Percentiles rank a stretch among this genome's conserved stretches.
phyloP scores from a whole-genome alignment of 2,888 invertebrate genomes.

The Drosophila anomelani region DNA sequence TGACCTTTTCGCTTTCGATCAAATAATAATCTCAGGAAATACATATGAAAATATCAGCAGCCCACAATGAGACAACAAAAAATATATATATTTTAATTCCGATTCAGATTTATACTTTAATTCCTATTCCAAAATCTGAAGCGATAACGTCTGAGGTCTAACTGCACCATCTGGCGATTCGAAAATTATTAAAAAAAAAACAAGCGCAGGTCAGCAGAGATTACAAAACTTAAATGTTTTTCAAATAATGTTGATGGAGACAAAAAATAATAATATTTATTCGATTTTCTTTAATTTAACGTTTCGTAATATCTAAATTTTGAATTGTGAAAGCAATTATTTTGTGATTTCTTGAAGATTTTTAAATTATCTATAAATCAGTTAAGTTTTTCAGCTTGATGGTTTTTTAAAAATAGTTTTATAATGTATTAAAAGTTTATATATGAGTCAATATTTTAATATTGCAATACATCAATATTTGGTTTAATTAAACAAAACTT shows the following conservation, averaged over 20 bases:
- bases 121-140: background rate
- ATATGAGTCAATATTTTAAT: too few species aligned
- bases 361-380: too few species aligned
- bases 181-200: background rate
- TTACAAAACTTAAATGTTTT: background rate
- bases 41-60: slow-evolving; percentile 4
- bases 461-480: too few species aligned
- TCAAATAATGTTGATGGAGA: background rate
- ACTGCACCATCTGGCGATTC: slow-evolving; percentile 14
- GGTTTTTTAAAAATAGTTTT: too few species aligned
- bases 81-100: slow-evolving; percentile 14
- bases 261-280: background rate
- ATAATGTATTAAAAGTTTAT: too few species aligned
- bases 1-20: slow-evolving; percentile 28
- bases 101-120: background rate
- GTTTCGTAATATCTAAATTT: background rate
- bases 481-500: too few species aligned
- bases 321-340: background rate
- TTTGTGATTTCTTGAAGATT: too few species aligned
- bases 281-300: background rate
- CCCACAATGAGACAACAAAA: slow-evolving; percentile 24
- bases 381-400: too few species aligned
- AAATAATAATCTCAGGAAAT: slow-evolving; percentile 20
- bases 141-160: slow-evolving; percentile 26
- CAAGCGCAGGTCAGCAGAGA: background rate